Evolutionary conservation across 92 coral and sea anemone species (phyloP), one percentile per base, ranked within the genome.

Genomic region (Epizoanthus stellaris): DNA sequence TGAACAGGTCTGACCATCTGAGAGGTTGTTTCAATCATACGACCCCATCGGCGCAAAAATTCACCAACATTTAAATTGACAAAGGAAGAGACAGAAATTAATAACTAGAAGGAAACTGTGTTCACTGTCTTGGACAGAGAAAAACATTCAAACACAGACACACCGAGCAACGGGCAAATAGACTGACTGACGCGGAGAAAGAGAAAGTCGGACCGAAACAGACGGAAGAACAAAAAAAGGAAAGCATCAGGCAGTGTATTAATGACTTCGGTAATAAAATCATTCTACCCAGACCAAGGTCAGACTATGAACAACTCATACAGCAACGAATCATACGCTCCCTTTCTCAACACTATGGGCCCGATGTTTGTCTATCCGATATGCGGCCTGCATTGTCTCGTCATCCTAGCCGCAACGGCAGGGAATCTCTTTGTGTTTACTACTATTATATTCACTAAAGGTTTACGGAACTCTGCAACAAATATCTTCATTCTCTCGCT

Each of bases 401-500:
- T 96, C 45, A 89, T 92, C 36, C n/a, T 91, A 4, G 87, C 84
- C 43, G 95, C 96, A 13, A 75, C 85, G 13, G 47, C 94, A 52
- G 99, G 99, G 54, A 96, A 96, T 82, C 14, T 70, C 38, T 81
- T 96, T 58, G 99, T 96, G 58, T 92, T 94, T 69, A 21, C 77
- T 16, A 95, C 93, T 0, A 92, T 96, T 67, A 61, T 82, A 25
- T 58, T 88, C 17, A 92, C 92, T 85, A 80, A 75, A 20, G 72
- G 82, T n/a, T 89, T 96, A 5, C 92, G 97, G 7, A 90, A 86
- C 66, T 96, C 97, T 3, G 87, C 99, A 20, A 96, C 98, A 3
- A 94, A 93, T 82, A 82, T 85, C 58, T 96, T 92, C 58, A 93
- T 96, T 57, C 85, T 96, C 17, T 92, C 98, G 21, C 92, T 96